These are phyloP conservation scores for Rallus crepitans DNA, from an alignment of 2,797 vertebrate genomes.

Conservation along the genomic window DNA sequence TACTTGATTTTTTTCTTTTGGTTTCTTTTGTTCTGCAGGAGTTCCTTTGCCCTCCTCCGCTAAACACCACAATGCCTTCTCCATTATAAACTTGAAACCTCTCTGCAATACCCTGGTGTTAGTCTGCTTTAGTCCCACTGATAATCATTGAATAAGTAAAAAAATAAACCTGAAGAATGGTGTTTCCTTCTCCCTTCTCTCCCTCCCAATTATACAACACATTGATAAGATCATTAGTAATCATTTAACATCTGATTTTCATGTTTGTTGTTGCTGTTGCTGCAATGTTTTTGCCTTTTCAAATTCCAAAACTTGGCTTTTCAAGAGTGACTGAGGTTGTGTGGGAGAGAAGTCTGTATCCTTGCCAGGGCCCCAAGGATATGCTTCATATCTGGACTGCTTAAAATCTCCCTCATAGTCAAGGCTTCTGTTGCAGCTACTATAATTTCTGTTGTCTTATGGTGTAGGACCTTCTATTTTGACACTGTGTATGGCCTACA, in stretches of 20 bases:
- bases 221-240: conserved; percentile 9
- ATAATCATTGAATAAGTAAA: neutral
- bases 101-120: neutral
- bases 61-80: neutral
- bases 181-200: neutral
- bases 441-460: neutral
- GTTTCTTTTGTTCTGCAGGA: neutral
- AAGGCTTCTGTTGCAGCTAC: neutral
- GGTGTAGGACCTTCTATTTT: neutral
- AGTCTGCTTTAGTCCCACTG: neutral
- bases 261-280: conserved; percentile 14
- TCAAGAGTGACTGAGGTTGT: neutral
- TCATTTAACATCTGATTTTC: conserved; percentile 2
- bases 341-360: conserved; percentile 19
- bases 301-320: conserved; percentile 28
- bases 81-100: neutral
- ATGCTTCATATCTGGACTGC: neutral
- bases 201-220: neutral
- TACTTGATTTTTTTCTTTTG: neutral
- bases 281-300: conserved; percentile 50
- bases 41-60: neutral
- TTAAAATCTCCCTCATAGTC: neutral
- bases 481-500: neutral
- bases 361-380: neutral
- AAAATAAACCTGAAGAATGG: neutral